A percentile compares a stretch with the other conserved stretches of the same genome.
phyloP scores from a whole-genome alignment of 2,113 vertebrate species.

The Grus americana region DNA sequence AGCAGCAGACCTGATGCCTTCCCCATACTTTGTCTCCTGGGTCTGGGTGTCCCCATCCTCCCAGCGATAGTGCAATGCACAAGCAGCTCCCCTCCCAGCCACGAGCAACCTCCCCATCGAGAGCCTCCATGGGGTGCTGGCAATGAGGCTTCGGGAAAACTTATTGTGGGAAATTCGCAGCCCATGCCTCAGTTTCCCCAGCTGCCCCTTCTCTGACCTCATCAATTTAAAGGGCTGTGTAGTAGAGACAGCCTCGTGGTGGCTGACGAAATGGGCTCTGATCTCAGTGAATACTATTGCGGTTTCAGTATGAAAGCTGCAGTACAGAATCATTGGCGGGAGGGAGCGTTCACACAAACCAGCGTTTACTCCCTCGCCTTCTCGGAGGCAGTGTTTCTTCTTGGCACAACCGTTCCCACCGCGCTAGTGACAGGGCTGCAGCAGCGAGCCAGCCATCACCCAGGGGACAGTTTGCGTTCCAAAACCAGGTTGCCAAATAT shows the following conservation, averaged over 20 bases:
- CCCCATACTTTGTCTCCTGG: not conserved
- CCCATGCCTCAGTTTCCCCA: not conserved
- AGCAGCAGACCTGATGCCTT: not conserved
- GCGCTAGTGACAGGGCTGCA: fast-evolving
- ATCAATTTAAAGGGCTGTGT: not conserved
- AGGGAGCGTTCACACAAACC: not conserved
- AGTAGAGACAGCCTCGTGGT: not conserved
- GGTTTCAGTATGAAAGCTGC: not conserved
- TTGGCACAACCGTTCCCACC: not conserved
- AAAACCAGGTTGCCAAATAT: not conserved
- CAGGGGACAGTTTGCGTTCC: fast-evolving
- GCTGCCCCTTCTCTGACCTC: not conserved
- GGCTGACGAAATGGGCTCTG: not conserved
- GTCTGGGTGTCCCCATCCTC: fast-evolving
- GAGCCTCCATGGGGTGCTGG: fast-evolving
- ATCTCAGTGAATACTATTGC: not conserved
- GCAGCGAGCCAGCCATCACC: not conserved
- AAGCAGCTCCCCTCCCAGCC: not conserved
- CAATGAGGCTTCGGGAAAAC: not conserved
- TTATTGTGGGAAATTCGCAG: not conserved
- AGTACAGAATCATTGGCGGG: not conserved
- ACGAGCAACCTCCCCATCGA: not conserved
- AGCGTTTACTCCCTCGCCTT: fast-evolving
- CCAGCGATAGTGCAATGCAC: fast-evolving
- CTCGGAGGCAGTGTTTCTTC: not conserved